These are phyloP conservation scores for Graptemys geographica DNA, from an alignment of 2,797 vertebrate species.

Conservation along the genomic window DNA sequence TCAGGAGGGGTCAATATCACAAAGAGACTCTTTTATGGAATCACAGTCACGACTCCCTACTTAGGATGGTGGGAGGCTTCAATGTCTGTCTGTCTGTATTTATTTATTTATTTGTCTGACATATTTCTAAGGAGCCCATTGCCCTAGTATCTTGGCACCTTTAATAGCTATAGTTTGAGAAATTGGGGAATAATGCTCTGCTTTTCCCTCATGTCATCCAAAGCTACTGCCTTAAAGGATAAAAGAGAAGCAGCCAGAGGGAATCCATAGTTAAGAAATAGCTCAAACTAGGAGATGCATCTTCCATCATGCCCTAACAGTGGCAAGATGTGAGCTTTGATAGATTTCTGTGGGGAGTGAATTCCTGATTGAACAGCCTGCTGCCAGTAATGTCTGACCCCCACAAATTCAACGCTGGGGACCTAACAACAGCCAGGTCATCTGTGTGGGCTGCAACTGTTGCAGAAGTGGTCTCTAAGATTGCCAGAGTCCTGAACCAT, in stretches of 20 bases:
- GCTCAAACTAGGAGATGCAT: background rate
- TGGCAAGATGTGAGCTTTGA: background rate
- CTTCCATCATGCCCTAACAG: background rate
- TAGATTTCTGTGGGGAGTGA: background rate
- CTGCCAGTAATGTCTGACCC: fast-evolving
- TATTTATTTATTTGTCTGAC: background rate
- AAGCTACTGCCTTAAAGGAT: background rate
- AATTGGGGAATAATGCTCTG: background rate
- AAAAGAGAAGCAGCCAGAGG: background rate
- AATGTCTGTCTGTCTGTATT: background rate
- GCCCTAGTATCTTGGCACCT: background rate
- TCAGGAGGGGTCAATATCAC: background rate
- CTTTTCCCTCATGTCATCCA: background rate
- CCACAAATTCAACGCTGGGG: background rate
- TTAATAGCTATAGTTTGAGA: background rate
- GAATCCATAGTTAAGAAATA: background rate
- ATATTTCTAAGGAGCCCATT: background rate
- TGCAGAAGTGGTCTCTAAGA: background rate
- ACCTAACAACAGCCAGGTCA: background rate
- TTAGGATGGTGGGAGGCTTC: background rate
- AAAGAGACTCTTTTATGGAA: background rate
- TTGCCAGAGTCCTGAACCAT: background rate
- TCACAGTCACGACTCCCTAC: background rate
- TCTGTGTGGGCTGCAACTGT: background rate
- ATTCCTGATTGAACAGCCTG: background rate